Percentiles rank a stretch among this genome's conserved stretches.
phyloP scores from a whole-genome alignment of 2,797 vertebrate species.

The Acrossocheilus fasciatus region DNA sequence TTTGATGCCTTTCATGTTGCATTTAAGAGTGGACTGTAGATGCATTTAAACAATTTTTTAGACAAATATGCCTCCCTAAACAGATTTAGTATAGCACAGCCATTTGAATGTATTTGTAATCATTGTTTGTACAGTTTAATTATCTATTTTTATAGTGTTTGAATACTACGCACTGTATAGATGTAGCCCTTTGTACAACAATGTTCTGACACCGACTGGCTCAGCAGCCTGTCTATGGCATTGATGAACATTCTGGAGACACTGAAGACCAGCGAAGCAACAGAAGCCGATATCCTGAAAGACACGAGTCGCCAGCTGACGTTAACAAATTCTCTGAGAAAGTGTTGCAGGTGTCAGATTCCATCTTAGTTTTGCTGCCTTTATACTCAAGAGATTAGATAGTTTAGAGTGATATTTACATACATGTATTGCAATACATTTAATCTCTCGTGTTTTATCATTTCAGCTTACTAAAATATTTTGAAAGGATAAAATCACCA shows the following conservation, averaged over 20 bases:
- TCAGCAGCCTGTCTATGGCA: conserved; percentile 37
- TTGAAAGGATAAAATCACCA: neutral
- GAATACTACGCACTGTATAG: conserved; percentile 57
- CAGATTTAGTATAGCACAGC: conserved; percentile 54
- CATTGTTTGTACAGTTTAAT: conserved; percentile 50
- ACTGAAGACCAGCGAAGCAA: neutral
- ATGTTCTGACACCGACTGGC: conserved; percentile 50
- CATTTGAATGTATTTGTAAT: conserved; percentile 64
- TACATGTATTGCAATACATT: conserved; percentile 29
- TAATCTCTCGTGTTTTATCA: conserved; percentile 17
- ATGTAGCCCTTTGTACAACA: conserved; percentile 40
- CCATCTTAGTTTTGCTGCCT: neutral
- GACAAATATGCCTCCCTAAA: conserved; percentile 51
- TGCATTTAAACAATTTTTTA: conserved; percentile 38
- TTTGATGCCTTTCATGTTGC: conserved; percentile 17
- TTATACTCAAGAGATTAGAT: conserved; percentile 18
- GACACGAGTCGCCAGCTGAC: neutral
- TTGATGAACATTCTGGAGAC: conserved; percentile 25
- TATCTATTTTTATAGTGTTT: conserved; percentile 49
- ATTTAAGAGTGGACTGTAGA: conserved; percentile 24
- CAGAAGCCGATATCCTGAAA: neutral
- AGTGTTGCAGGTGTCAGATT: conserved; percentile 18
- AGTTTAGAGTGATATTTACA: conserved; percentile 20
- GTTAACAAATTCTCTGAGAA: neutral
- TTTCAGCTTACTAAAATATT: neutral